Base-by-base conservation (phyloP, 92 coral and sea anemone genomes). In the Bergia puertoricense region DNA sequence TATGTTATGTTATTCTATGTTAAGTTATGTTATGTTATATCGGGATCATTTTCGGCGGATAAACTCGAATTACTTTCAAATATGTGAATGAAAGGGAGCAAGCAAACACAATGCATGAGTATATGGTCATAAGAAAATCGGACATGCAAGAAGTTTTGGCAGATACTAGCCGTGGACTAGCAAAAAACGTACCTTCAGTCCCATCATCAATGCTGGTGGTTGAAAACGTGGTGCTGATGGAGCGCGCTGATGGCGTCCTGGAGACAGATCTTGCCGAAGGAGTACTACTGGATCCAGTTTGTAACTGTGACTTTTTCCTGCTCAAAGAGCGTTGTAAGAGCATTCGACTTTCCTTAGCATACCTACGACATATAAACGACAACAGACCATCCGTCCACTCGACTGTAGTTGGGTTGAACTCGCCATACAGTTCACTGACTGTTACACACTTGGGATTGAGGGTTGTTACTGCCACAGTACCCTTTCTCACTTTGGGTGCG, bases 311-410 rank as follows among this genome's bases (percentile, higher is more conserved):
- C 78, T 81, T 88, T 79, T 92, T 95, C 42, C 86, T 85, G 50
- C 89, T 90, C 0, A 81, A 16, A 2, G 85, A 84, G 6, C 81
- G 89, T 68, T 84, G 87, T 39, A 71, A 50, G 20, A 46, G 44
- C 20, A 89, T 88, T 74, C 93, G 86, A 76, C 96, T 93, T 44
- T 91, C 94, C 89, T 92, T 92, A 30, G 99, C 96, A 46, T 85
- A 95, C 86, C 85, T 92, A 79, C 99, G 96, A 92, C 92, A 96
- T 38, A 91, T 41, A 79, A 86, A 88, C 0, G 99, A 96, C 74
- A 96, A 83, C 77, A 96, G 72, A 4, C 99, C 99, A 54, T 97
- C 99, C 6, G 91, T 93, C 99, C 99, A 97, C 85, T 97, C 99
- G 91, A 95, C 93, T 20, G 99, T 97, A 68, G 93, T 97, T 30